Conservation (phyloP, 92 coral and sea anemone genomes). For the Porites evermanni region DNA sequence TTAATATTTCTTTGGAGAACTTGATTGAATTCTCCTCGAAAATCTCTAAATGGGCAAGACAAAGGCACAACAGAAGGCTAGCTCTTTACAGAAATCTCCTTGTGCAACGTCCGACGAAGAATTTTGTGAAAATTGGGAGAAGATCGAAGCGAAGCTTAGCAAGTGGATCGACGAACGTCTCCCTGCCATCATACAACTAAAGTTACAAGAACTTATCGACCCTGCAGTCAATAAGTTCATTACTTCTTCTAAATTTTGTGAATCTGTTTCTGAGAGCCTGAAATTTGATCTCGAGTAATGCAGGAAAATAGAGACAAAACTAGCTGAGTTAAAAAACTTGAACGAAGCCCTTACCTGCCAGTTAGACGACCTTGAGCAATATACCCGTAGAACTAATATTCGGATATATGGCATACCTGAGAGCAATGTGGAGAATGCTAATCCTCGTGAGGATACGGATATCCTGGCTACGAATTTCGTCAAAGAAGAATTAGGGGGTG, state of each 20-base stretch:
- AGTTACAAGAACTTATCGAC: background rate
- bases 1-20: background rate
- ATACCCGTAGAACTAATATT: too few relatives aligned
- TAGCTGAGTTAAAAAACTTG: too few relatives aligned
- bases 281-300: background rate
- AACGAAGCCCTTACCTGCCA: too few relatives aligned
- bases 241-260: background rate
- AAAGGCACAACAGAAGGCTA: background rate
- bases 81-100: background rate
- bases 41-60: background rate
- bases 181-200: background rate
- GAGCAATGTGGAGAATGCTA: too few relatives aligned
- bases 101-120: background rate
- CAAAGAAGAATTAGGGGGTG: slow-evolving; percentile 17
- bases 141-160: background rate
- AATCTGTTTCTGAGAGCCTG: background rate
- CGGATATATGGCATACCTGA: too few relatives aligned
- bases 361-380: too few relatives aligned
- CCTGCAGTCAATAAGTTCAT: background rate
- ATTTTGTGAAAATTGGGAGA: background rate
- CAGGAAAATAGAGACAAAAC: too few relatives aligned
- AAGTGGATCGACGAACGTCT: background rate
- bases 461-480: too few relatives aligned
- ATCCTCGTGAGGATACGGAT: too few relatives aligned
- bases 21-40: background rate